Evolutionary conservation across 1,140 invertebrate species (phyloP).

Genomic region (Carposina sasakii): DNA sequence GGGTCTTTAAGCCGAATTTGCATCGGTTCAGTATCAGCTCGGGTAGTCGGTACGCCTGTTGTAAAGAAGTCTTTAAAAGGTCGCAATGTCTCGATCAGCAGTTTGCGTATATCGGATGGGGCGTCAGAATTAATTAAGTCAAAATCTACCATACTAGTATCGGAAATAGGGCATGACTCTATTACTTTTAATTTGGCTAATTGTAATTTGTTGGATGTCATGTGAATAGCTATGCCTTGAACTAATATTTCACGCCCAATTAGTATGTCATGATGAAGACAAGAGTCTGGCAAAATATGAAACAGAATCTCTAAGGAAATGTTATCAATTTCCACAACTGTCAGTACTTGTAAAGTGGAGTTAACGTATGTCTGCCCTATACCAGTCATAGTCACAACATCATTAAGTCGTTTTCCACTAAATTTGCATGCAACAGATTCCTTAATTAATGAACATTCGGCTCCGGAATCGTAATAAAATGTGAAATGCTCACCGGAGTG

Average conservation of each 20-base stretch:
- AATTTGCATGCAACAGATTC: too few relatives aligned
- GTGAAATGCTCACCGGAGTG: too few relatives aligned
- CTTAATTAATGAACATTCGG: too few relatives aligned
- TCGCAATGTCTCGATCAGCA: too few relatives aligned
- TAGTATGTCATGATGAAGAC: slow-evolving; percentile 26
- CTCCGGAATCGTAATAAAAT: too few relatives aligned
- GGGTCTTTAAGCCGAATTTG: slow-evolving; percentile 21
- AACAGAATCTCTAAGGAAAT: slow-evolving; percentile 23
- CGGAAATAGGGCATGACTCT: too few relatives aligned
- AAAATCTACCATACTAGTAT: too few relatives aligned
- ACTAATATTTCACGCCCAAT: slow-evolving; percentile 31
- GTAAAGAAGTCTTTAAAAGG: too few relatives aligned
- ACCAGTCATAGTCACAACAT: slow-evolving; percentile 20
- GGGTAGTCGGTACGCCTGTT: slow-evolving; percentile 10
- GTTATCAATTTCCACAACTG: slow-evolving; percentile 21
- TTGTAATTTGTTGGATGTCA: slow-evolving; percentile 15
- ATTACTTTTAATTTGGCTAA: too few relatives aligned
- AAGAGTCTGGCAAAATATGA: slow-evolving; percentile 29
- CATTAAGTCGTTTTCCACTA: too few relatives aligned
- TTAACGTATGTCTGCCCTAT: slow-evolving; percentile 15
- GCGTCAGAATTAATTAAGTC: too few relatives aligned
- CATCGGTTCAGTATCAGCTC: slow-evolving; percentile 19
- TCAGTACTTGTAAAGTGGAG: slow-evolving; percentile 23
- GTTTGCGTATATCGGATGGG: too few relatives aligned
- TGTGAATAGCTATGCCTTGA: slow-evolving; percentile 17